These are phyloP conservation scores for Petrocephalus sullivani DNA, from an alignment of 2,797 vertebrate species.

Conservation along the genomic window DNA sequence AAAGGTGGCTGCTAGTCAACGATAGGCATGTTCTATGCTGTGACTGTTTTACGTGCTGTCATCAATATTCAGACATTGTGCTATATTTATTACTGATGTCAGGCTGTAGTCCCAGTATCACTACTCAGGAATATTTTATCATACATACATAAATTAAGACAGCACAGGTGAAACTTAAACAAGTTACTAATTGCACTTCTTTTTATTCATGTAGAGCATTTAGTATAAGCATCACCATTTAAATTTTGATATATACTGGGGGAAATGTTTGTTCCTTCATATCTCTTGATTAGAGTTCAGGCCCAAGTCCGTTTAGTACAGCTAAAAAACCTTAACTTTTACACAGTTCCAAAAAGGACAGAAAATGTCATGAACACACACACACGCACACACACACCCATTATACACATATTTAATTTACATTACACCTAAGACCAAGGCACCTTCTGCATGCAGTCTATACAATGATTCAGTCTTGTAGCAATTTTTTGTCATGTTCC, in stretches of 20 bases:
- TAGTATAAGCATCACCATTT: slow-evolving; percentile 50
- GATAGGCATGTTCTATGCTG: slow-evolving; percentile 41
- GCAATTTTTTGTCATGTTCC: neutral
- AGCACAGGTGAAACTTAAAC: slow-evolving; percentile 63
- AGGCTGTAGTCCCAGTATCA: slow-evolving; percentile 50
- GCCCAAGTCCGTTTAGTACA: slow-evolving; percentile 43
- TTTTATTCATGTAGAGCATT: slow-evolving; percentile 59
- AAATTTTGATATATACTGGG: slow-evolving; percentile 40
- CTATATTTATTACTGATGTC: slow-evolving; percentile 49
- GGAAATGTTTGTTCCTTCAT: slow-evolving; percentile 41
- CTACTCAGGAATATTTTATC: slow-evolving; percentile 48
- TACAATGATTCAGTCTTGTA: neutral
- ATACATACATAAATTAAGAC: slow-evolving; percentile 56
- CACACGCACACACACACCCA: slow-evolving; percentile 40
- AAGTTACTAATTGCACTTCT: slow-evolving; percentile 73
- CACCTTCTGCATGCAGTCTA: slow-evolving; percentile 15
- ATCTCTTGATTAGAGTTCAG: slow-evolving; percentile 54
- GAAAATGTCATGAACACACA: slow-evolving; percentile 52
- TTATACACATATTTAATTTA: slow-evolving; percentile 30
- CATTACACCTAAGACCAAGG: slow-evolving; percentile 1
- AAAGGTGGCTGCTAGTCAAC: slow-evolving; percentile 40
- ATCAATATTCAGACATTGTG: slow-evolving; percentile 44
- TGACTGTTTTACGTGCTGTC: slow-evolving; percentile 28
- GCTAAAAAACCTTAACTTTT: slow-evolving; percentile 34
- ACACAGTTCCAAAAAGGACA: slow-evolving; percentile 51